Conservation (phyloP, 2,113 vertebrate species). For the Leptocoma aspasia region DNA sequence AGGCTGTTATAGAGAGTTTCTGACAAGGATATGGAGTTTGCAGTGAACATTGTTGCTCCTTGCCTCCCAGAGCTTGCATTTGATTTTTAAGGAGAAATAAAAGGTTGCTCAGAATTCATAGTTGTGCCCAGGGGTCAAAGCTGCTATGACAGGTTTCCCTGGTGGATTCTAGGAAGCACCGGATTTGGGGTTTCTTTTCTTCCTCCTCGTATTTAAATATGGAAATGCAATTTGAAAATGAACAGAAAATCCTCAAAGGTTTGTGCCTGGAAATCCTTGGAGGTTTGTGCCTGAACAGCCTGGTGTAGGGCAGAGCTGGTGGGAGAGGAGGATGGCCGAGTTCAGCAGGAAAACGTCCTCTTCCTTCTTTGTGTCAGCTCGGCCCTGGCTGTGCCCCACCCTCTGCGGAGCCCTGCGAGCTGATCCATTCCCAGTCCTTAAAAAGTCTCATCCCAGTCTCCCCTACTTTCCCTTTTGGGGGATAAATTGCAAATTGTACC, state of each 20-base stretch:
- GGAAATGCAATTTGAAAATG: not conserved
- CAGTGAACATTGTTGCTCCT: not conserved
- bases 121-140: not conserved
- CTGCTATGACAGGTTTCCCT: not conserved
- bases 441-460: not conserved
- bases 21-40: not conserved
- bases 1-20: not conserved
- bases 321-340: not conserved
- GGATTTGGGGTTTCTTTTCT: not conserved
- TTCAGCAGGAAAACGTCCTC: not conserved
- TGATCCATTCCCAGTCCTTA: not conserved
- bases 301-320: not conserved
- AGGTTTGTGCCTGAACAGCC: not conserved
- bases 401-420: rapidly evolving
- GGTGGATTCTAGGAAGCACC: not conserved
- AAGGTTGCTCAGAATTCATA: not conserved
- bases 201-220: not conserved
- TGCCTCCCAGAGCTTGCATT: not conserved
- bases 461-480: not conserved
- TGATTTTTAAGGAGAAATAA: not conserved
- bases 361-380: not conserved
- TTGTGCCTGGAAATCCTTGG: not conserved
- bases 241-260: not conserved
- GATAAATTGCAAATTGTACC: not conserved
- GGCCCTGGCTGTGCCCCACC: not conserved